These are phyloP conservation scores for Tuta absoluta DNA, from an alignment of 2,888 invertebrate species.

Conservation along the genomic window DNA sequence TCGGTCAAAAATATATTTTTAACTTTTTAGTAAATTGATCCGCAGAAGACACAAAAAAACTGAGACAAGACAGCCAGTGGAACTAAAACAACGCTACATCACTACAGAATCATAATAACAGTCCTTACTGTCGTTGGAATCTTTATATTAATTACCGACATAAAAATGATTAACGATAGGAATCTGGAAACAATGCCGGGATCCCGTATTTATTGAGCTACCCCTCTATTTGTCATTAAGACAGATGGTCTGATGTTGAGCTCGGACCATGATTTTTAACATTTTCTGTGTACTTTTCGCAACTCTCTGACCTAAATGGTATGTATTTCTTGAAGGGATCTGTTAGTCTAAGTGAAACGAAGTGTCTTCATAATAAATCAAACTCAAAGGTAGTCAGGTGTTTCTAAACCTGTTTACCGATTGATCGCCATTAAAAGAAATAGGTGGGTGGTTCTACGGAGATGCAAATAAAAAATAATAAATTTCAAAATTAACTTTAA, in stretches of 20 bases:
- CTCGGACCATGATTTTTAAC: constrained; percentile 52
- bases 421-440: too few species aligned
- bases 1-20: too few species aligned
- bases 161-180: constrained; percentile 77
- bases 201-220: constrained; percentile 72
- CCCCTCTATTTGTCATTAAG: constrained; percentile 70
- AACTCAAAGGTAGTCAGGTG: too few species aligned
- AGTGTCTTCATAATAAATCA: too few species aligned
- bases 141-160: constrained; percentile 78
- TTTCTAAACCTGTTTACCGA: too few species aligned
- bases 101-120: constrained; percentile 49
- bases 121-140: constrained; percentile 62
- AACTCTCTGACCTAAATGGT: background rate
- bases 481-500: too few species aligned
- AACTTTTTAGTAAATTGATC: too few species aligned
- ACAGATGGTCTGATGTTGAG: constrained; percentile 63
- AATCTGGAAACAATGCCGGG: constrained; percentile 73
- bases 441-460: too few species aligned
- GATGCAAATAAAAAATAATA: too few species aligned
- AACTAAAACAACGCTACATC: background rate
- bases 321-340: background rate
- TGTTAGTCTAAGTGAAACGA: too few species aligned
- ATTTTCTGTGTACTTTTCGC: constrained; percentile 28
- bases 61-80: background rate
- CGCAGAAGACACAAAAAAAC: too few species aligned